Conservation (phyloP, 2,888 invertebrate species). For the Stenotaenia linearis region DNA sequence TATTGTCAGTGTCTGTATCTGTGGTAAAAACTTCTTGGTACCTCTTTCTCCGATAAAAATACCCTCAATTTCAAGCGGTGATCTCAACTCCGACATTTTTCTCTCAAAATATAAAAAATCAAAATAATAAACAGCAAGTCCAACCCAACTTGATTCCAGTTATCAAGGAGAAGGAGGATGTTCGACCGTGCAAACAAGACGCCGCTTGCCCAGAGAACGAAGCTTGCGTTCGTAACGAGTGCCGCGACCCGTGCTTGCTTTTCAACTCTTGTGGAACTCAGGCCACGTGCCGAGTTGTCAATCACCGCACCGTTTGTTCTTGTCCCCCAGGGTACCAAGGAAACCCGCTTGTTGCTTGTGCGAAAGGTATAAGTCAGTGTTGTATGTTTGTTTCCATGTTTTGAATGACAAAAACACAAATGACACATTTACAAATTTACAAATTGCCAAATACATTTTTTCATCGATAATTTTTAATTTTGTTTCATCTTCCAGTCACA, state of each 20-base stretch:
- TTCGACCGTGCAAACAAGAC: slow-evolving; percentile 77
- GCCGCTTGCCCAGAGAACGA: slow-evolving; percentile 75
- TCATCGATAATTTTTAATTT: neutral
- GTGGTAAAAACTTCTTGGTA: neutral
- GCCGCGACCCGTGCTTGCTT: slow-evolving; percentile 40
- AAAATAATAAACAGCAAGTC: too few relatives aligned
- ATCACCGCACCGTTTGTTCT: slow-evolving; percentile 72
- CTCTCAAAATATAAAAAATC: too few relatives aligned
- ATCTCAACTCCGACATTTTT: neutral
- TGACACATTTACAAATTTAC: neutral
- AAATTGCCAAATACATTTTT: neutral
- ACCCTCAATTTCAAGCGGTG: neutral
- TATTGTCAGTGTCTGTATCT: neutral
- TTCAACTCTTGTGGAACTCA: slow-evolving; percentile 59
- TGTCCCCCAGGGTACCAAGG: slow-evolving; percentile 64
- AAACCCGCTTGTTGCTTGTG: slow-evolving; percentile 54
- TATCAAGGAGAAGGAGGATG: neutral
- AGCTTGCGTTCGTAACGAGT: slow-evolving; percentile 55
- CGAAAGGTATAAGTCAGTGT: neutral
- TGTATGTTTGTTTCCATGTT: neutral
- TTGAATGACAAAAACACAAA: neutral
- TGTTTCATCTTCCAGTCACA: neutral
- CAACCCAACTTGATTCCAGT: too few relatives aligned
- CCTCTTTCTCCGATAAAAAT: neutral
- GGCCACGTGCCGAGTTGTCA: slow-evolving; percentile 65